Evolutionary conservation across 2,888 invertebrate genomes (phyloP), one percentile per base, ranked within the genome.

Genomic region (Heteromyza rotundicornis): DNA sequence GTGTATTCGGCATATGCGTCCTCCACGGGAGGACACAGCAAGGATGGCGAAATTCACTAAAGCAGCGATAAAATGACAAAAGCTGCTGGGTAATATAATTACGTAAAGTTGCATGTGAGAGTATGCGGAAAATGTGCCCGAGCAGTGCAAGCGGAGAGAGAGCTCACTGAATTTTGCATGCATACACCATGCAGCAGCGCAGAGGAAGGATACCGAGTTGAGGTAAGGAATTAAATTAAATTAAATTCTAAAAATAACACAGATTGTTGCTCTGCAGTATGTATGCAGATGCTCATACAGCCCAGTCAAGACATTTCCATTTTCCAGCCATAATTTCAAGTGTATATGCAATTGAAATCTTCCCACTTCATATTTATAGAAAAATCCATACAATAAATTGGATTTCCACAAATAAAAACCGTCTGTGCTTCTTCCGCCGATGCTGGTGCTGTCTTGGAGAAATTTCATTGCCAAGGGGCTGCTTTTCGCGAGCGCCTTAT

Each of bases 381-480:
- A 10, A 5, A 49, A 5, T 19, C 2, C 20, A 14, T 24, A 35
- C 10, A 57, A 57, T 51, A 57, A 57, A 57, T 57, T 49, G 35
- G 57, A 57, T 57, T 57, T 57, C 32, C 57, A 51, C 44, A 51
- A 51, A 52, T 52, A 52, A n/a, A 59, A 57, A 35, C 52, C 19
- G 52, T 44, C 40, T 47, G 32, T 32, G 19, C 23, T 19, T 24
- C 52, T 40, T 59, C 58, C 58, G 58, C 40, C 36, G 44, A 19
- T 57, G 32, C 49, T 49, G n/a, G n/a, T n/a, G n/a, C 19, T 20
- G 20, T 47, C 19, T 8, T n/a, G 40, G 40, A 40, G n/a, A 40
- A 40, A n/a, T n/a, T 40, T 40, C 40, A 40, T 40, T 40, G 40
- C 40, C 40, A 40, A n/a, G 40, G 40, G 3, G 27, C 7, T 10